phyloP scores from a whole-genome alignment of 2,797 vertebrate species.

The Vireo griseus region DNA sequence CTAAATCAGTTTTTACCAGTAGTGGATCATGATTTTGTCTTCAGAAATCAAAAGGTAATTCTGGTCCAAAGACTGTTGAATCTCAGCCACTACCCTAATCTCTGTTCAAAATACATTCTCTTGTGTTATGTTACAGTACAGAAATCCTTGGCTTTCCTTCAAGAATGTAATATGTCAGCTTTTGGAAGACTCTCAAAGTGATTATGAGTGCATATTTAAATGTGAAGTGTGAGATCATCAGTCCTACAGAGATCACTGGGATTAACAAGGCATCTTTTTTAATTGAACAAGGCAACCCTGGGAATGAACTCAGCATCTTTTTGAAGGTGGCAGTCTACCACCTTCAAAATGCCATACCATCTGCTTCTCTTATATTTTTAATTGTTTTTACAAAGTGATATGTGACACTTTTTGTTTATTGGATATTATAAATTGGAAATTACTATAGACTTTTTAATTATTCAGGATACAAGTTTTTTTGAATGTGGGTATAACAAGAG shows the following conservation, averaged over 20 bases:
- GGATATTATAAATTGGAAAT: background rate
- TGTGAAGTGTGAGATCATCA: background rate
- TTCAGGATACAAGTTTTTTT: background rate
- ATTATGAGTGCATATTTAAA: background rate
- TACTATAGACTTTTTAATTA: background rate
- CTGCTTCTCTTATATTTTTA: background rate
- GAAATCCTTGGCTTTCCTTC: background rate
- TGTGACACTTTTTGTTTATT: background rate
- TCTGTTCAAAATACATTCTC: background rate
- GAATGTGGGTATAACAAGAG: background rate
- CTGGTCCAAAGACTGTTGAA: background rate
- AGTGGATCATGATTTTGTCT: background rate
- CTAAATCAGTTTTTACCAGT: background rate
- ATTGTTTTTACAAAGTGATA: background rate
- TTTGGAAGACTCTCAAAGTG: background rate
- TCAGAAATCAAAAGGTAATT: background rate
- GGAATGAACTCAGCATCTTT: background rate
- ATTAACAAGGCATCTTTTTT: background rate
- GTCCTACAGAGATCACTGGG: background rate
- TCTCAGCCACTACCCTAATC: background rate
- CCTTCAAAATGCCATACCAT: background rate
- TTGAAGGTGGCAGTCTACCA: background rate
- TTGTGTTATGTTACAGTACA: background rate
- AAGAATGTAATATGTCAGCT: background rate
- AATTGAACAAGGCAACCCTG: background rate